A percentile compares a stretch with the other conserved stretches of the same genome.
phyloP scores from a whole-genome alignment of 1,140 invertebrate genomes.

The Pinna nobilis region DNA sequence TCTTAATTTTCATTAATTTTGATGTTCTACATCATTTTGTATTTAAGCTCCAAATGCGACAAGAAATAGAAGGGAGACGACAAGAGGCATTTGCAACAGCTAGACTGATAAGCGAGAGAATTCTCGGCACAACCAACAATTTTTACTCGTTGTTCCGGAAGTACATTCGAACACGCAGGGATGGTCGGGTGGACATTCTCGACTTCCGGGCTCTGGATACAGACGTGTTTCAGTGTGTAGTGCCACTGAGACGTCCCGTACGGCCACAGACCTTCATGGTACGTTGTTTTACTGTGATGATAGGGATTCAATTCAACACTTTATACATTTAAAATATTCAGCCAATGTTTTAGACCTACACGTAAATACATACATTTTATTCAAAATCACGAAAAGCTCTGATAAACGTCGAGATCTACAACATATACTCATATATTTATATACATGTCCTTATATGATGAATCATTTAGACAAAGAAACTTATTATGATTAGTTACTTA shows the following conservation, averaged over 20 bases:
- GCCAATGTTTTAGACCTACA: background rate
- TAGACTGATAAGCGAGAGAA: slow-evolving; percentile 1
- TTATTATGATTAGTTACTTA: too few relatives aligned
- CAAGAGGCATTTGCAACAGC: slow-evolving; percentile 17
- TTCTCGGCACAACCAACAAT: slow-evolving; percentile 4
- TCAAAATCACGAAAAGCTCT: background rate
- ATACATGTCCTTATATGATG: too few relatives aligned
- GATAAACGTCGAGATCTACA: too few relatives aligned
- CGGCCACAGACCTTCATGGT: slow-evolving; percentile 32
- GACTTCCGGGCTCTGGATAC: slow-evolving; percentile 35
- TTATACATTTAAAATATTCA: background rate
- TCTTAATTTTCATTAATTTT: too few relatives aligned
- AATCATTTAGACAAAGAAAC: too few relatives aligned
- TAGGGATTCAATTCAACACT: background rate
- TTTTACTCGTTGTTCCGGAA: slow-evolving; percentile 20
- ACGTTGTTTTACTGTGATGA: background rate
- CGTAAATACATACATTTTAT: background rate
- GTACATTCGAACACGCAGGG: slow-evolving; percentile 15
- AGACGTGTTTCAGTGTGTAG: slow-evolving; percentile 26
- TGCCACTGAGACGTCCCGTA: slow-evolving; percentile 26
- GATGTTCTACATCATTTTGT: too few relatives aligned
- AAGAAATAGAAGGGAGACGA: background rate
- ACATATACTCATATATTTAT: too few relatives aligned
- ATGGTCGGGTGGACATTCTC: slow-evolving; percentile 1
- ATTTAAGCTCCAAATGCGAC: too few relatives aligned